Evolutionary conservation across 2,113 vertebrate genomes (phyloP), one percentile per base, ranked within the genome.

Genomic region (Picathartes gymnocephalus): DNA sequence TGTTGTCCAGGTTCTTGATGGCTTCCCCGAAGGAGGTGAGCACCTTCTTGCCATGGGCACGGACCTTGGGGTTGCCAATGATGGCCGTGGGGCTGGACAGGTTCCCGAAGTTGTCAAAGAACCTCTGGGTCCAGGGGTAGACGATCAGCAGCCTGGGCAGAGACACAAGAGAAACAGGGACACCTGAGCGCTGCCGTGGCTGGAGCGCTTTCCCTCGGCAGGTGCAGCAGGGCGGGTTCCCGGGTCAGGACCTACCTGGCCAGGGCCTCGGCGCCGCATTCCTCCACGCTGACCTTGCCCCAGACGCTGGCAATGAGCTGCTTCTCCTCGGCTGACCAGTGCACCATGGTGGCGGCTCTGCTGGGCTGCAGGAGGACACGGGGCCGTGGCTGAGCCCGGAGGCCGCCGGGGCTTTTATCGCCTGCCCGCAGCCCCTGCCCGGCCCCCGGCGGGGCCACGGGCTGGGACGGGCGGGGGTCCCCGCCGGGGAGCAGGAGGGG

Each of bases 111-210:
- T 4, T 20, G 9, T 57, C 31, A 23, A 98, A 98, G 87, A 98
- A 97, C 95, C 97, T 97, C 93, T 97, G 97, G 47, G 98, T 98
- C 99, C 99, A 99, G 69, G 99, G 98, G 92, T 99, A 99, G 22
- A 99, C 98, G 3, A 98, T 92, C 95, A 98, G 80, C 51, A 98
- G 69, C 78, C 97, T 98, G 62, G 9, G 22, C 13, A 42, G 25
- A 13, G 61, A 39, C 0, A 2, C 9, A 10, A 31, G 11, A 18
- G 20, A 18, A 10, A 37, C 27, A 58, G 39, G 8, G 17, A 4
- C 24, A 50, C 12, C 3, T 35, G 7, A 12, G 2, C 1, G 7
- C 30, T 10, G 7, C 61, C 15, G 21, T 8, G 25, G 11, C 10
- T 2, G 44, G 35, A 14, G 6, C 3, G 3, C 9, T 22, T 77